Conservation (phyloP, 2,888 invertebrate species). For the Alentia gelatinosa region DNA sequence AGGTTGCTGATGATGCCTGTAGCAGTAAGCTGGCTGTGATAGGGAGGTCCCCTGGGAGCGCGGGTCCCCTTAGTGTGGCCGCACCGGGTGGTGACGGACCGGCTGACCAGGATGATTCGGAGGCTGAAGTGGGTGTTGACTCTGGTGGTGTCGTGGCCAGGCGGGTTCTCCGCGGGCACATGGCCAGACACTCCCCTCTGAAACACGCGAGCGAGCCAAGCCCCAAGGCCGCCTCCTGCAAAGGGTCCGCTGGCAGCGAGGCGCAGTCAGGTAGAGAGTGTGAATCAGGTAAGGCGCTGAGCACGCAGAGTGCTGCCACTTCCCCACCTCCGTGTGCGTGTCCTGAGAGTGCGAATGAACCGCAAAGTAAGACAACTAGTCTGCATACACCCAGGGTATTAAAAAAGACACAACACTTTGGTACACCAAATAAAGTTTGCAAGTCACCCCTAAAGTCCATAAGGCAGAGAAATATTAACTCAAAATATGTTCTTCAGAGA, state of each 20-base stretch:
- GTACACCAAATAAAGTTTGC: not conserved
- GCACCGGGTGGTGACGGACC: not conserved
- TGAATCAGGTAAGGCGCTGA: not conserved
- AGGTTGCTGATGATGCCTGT: not conserved
- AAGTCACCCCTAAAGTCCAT: not conserved
- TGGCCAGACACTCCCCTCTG: not conserved
- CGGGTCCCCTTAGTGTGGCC: not conserved
- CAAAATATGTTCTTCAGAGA: not conserved
- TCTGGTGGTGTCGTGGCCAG: not conserved
- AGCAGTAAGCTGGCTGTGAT: not conserved
- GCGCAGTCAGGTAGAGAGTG: not conserved
- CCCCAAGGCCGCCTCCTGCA: not conserved
- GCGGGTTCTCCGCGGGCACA: not conserved
- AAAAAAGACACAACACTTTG: not conserved
- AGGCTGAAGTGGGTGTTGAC: constrained; percentile 5
- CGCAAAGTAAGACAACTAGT: not conserved
- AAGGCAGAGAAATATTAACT: constrained; percentile 4
- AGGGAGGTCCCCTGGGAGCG: not conserved
- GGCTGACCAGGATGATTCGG: not conserved
- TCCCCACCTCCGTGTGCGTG: not conserved
- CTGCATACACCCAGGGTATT: not conserved
- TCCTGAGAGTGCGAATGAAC: not conserved
- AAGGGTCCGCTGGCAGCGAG: not conserved
- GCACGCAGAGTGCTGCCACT: not conserved
- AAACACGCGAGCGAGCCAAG: not conserved